These are phyloP conservation scores for Pimephales promelas DNA, from an alignment of 2,113 vertebrate species.

Conservation along the genomic window DNA sequence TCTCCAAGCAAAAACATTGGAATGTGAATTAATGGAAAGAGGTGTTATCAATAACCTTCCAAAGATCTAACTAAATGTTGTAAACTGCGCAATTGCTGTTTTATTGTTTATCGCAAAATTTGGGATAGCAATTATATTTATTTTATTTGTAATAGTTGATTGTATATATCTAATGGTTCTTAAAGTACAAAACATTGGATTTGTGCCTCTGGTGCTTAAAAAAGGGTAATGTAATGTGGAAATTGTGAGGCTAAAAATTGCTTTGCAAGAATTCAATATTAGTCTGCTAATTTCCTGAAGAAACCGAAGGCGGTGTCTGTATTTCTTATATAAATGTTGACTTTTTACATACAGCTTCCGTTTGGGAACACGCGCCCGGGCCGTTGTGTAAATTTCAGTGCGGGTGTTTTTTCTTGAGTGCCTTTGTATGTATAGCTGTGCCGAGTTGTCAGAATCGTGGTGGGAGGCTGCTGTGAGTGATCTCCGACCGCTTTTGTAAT, in stretches of 20 bases:
- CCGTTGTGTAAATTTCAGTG: constrained; percentile 7
- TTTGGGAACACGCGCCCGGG: not conserved
- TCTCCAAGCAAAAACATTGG: not conserved
- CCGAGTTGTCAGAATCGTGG: constrained; percentile 33
- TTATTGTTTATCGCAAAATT: not conserved
- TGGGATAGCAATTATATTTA: not conserved
- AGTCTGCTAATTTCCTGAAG: not conserved
- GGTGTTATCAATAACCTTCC: not conserved
- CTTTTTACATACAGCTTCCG: not conserved
- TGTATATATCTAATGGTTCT: not conserved
- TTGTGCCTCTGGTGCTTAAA: not conserved
- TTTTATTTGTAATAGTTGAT: not conserved
- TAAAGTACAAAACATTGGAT: not conserved
- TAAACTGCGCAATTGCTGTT: not conserved
- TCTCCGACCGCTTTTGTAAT: constrained; percentile 43
- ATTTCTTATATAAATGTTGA: constrained; percentile 26
- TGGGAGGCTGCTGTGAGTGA: constrained; percentile 2
- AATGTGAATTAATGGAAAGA: not conserved
- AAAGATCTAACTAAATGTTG: not conserved
- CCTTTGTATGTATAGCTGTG: not conserved
- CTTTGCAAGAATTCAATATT: not conserved
- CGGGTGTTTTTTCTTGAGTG: constrained; percentile 5
- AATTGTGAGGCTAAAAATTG: not conserved
- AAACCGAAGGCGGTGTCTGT: not conserved
- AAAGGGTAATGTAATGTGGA: not conserved